Conservation (phyloP, 2,113 vertebrate species). For the Brachypodius melanocephalos region DNA sequence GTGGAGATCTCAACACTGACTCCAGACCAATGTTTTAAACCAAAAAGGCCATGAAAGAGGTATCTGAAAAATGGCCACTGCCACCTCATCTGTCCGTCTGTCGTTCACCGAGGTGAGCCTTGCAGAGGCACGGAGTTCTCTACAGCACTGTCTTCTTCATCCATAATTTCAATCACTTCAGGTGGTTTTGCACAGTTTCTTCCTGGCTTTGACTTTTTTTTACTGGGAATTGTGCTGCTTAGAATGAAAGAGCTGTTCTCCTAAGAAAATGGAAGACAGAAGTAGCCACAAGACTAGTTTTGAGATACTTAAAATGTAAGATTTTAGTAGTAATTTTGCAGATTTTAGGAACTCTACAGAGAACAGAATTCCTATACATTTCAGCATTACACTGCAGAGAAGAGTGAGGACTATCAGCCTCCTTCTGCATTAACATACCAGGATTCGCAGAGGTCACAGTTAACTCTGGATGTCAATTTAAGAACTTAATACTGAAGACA, state of each 20-base stretch:
- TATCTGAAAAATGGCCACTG: background rate
- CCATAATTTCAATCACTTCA: background rate
- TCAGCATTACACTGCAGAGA: background rate
- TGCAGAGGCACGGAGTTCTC: background rate
- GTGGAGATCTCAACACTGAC: background rate
- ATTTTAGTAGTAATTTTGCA: background rate
- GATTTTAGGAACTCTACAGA: background rate
- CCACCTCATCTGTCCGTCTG: background rate
- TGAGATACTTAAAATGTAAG: background rate
- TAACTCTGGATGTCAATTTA: background rate
- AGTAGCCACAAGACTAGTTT: background rate
- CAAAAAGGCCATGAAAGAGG: background rate
- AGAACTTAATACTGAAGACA: background rate
- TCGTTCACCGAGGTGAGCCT: background rate
- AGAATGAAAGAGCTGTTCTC: conserved; percentile 71
- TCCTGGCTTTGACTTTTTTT: conserved; percentile 1
- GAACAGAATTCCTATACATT: background rate
- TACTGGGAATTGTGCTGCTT: conserved; percentile 65
- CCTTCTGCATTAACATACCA: background rate
- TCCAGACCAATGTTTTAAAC: background rate
- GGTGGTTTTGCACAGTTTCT: background rate
- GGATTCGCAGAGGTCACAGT: background rate
- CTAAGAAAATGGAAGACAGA: conserved; percentile 1
- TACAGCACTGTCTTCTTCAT: background rate
- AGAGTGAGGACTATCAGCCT: background rate